These are phyloP conservation scores for Thalpophila matura DNA, from an alignment of 2,888 invertebrate genomes.

Conservation along the genomic window DNA sequence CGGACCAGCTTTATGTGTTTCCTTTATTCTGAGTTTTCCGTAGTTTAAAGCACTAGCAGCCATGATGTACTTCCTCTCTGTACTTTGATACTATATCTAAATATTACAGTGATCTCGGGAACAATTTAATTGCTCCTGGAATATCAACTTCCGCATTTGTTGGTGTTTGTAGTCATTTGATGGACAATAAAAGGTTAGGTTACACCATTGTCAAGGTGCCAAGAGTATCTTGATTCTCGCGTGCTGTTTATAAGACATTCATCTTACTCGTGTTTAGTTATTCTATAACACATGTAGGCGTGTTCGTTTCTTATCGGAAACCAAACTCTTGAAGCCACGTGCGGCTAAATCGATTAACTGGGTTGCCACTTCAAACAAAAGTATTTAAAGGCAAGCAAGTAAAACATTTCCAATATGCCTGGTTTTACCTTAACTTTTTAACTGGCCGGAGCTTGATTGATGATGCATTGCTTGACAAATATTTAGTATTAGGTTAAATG, in stretches of 20 bases:
- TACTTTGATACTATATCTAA: constrained; percentile 37
- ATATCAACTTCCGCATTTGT: constrained; percentile 60
- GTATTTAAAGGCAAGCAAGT: constrained; percentile 47
- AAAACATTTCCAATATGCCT: constrained; percentile 44
- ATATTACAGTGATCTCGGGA: constrained; percentile 39
- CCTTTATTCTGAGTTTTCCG: constrained; percentile 46
- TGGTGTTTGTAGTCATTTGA: constrained; percentile 41
- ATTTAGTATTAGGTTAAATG: constrained; percentile 8
- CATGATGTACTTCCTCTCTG: constrained; percentile 20
- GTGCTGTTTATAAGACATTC: constrained; percentile 24
- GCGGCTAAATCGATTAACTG: constrained; percentile 58
- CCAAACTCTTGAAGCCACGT: constrained; percentile 58
- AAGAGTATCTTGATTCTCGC: constrained; percentile 35
- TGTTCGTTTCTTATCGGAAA: constrained; percentile 49
- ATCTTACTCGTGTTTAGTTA: constrained; percentile 31
- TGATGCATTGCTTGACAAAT: constrained; percentile 12
- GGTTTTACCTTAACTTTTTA: constrained; percentile 53
- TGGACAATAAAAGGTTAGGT: constrained; percentile 46
- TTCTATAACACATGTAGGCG: constrained; percentile 3
- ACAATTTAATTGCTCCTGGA: constrained; percentile 52
- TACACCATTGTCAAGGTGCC: constrained; percentile 49
- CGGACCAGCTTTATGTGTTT: constrained; percentile 43
- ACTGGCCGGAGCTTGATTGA: constrained; percentile 17
- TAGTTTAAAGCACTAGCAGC: not conserved
- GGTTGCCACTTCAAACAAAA: constrained; percentile 56